Conservation (phyloP, 2,888 invertebrate species). For the Philhelius pedissequus region DNA sequence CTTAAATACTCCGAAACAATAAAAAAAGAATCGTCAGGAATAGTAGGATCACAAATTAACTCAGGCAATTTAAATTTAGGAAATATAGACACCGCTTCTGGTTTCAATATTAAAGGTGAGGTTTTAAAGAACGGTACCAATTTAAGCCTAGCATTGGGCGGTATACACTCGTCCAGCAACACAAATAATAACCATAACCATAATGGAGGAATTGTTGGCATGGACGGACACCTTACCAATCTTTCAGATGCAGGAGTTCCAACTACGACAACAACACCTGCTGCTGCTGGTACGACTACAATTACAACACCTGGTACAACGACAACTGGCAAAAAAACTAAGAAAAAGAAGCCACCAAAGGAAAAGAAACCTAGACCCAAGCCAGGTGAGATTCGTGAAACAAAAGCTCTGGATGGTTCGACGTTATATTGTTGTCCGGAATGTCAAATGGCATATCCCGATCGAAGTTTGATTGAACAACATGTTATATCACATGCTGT, state of each 20-base stretch:
- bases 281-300: constrained; percentile 75
- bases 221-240: constrained; percentile 76
- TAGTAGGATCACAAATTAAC: constrained; percentile 75
- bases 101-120: constrained; percentile 77
- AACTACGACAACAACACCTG: constrained; percentile 77
- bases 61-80: constrained; percentile 77
- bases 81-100: constrained; percentile 74
- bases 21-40: constrained; percentile 79
- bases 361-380: constrained; percentile 91
- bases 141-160: constrained; percentile 78
- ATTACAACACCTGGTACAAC: constrained; percentile 79
- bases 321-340: constrained; percentile 77
- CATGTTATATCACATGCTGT: constrained; percentile 92
- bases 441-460: constrained; percentile 94
- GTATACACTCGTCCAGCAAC: constrained; percentile 74
- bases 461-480: constrained; percentile 89
- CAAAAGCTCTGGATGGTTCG: constrained; percentile 87
- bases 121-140: constrained; percentile 78
- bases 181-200: constrained; percentile 74
- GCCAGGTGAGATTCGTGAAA: constrained; percentile 79
- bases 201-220: constrained; percentile 73
- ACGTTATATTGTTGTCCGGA: constrained; percentile 92
- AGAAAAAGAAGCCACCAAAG: constrained; percentile 81
- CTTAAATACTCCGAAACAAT: constrained; percentile 79
- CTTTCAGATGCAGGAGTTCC: constrained; percentile 75